Evolutionary conservation across 2,113 vertebrate species (phyloP), one percentile per base, ranked within the genome.

Genomic region (Sterna hirundo): DNA sequence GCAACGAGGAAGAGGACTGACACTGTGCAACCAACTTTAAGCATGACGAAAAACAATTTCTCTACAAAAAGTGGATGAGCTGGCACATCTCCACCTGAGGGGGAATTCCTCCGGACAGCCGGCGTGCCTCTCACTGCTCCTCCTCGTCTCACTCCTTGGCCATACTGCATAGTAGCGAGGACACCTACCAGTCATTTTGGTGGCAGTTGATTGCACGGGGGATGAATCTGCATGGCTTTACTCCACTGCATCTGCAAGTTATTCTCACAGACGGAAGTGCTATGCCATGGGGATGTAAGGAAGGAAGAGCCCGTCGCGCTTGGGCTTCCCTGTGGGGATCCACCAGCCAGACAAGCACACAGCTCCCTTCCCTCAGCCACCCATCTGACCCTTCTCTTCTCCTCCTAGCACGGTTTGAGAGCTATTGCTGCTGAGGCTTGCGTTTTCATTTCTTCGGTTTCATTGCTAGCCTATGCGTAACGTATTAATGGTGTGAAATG

Each of bases 271-370:
- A 26, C 40, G 19, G 9, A 49, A 68, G 46, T 20, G 51, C 32
- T 90, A 2, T 47, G 15, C 26, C 47, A 2, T 32, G 15, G 66
- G 47, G 25, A 49, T 0, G 1, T 64, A 76, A 75, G 22, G 47
- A 84, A 78, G 34, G 69, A 74, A 71, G 65, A 84, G n/a, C 36
- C 29, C 1, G 0, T 36, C 10, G 9, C 36, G 64, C 62, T 40
- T 60, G 44, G 32, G 29, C 22, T 93, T 82, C 58, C 61, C 47
- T 83, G 42, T 34, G n/a, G 49, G 29, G 7, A 65, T 30, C 15
- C 52, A 60, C 13, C 15, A 71, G 11, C 46, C 42, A 34, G 58
- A 29, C 7, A 17, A 83, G 27, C 0, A 0, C 47, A 36, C n/a
- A 38, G 15, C 52, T 86, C 20, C 44, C 13, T 65, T 86, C 40